Percentiles rank a stretch among this genome's conserved stretches.
Evolutionary conservation across 2,888 invertebrate genomes (phyloP).

Genomic region (Drosophila hamatofila): DNA sequence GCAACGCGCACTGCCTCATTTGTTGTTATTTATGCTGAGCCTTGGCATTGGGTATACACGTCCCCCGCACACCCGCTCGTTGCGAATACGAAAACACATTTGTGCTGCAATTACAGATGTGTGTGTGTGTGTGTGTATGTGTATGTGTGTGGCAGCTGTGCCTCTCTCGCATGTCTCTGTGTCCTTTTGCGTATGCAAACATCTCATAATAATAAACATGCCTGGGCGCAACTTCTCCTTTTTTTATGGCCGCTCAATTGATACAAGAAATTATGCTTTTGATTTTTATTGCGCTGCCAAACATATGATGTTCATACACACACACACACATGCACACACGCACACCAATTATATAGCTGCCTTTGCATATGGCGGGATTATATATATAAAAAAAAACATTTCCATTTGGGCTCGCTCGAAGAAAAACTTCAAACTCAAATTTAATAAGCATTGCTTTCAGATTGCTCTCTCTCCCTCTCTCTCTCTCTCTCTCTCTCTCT

Average conservation of each 20-base stretch:
- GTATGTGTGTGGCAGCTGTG: conserved; percentile 32
- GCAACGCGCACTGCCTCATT: conserved; percentile 56
- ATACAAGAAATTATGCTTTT: conserved; percentile 77
- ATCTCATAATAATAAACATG: conserved; percentile 60
- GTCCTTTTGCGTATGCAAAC: conserved; percentile 19
- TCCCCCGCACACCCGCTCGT: conserved; percentile 13
- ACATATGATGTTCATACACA: conserved; percentile 73
- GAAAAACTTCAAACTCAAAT: conserved; percentile 25
- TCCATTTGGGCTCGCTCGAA: conserved; percentile 4
- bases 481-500: not conserved
- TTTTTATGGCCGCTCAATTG: conserved; percentile 78
- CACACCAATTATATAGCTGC: conserved; percentile 48
- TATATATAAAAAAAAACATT: conserved; percentile 41
- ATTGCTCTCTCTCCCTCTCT: not conserved
- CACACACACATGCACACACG: conserved; percentile 15
- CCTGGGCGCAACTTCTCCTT: conserved; percentile 22
- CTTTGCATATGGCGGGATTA: conserved; percentile 62
- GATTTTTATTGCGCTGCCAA: conserved; percentile 77
- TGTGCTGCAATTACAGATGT: conserved; percentile 43
- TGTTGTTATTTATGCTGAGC: conserved; percentile 79
- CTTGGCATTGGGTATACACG: conserved; percentile 47
- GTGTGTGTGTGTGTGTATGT: conserved; percentile 14
- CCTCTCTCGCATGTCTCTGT: conserved; percentile 4
- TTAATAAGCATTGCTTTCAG: conserved; percentile 17
- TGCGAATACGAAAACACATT: conserved; percentile 28